Percentiles rank a stretch among this genome's conserved stretches.
These are phyloP conservation scores for Epinephelus cyanopodus DNA, from an alignment of 2,113 vertebrate species.

Conservation along the genomic window DNA sequence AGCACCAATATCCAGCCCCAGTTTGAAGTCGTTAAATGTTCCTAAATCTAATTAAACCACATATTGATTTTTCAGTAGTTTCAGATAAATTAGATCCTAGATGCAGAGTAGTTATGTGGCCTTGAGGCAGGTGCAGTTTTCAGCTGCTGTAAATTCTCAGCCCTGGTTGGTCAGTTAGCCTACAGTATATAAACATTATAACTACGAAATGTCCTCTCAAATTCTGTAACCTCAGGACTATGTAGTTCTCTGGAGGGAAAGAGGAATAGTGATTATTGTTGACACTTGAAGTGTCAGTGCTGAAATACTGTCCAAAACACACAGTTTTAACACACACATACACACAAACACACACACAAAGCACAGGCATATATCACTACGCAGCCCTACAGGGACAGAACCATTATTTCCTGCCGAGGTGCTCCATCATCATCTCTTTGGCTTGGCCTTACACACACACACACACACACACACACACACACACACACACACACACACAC, in stretches of 20 bases:
- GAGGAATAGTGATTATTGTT: neutral
- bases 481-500: slow-evolving; percentile 7
- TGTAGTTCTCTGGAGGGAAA: neutral
- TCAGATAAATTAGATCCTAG: slow-evolving; percentile 36
- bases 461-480: slow-evolving; percentile 5
- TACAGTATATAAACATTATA: slow-evolving; percentile 3
- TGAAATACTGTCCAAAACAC: neutral
- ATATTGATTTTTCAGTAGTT: slow-evolving; percentile 47
- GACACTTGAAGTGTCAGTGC: neutral
- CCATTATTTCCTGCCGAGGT: slow-evolving; percentile 32
- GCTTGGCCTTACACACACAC: neutral
- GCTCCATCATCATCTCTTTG: slow-evolving; percentile 33
- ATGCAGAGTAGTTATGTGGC: slow-evolving; percentile 14
- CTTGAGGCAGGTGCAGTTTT: neutral
- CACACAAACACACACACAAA: slow-evolving; percentile 14
- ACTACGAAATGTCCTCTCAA: neutral
- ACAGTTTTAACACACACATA: neutral
- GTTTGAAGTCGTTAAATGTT: slow-evolving; percentile 43
- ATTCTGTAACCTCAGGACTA: neutral
- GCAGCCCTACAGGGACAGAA: slow-evolving; percentile 24
- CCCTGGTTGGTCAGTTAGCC: neutral
- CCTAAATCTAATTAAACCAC: slow-evolving; percentile 45
- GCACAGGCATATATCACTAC: slow-evolving; percentile 19
- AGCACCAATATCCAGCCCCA: too few species aligned
- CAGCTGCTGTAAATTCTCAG: neutral